These are phyloP conservation scores for Pristionchus japonicus DNA, from an alignment of 2,888 invertebrate genomes.

Conservation along the genomic window DNA sequence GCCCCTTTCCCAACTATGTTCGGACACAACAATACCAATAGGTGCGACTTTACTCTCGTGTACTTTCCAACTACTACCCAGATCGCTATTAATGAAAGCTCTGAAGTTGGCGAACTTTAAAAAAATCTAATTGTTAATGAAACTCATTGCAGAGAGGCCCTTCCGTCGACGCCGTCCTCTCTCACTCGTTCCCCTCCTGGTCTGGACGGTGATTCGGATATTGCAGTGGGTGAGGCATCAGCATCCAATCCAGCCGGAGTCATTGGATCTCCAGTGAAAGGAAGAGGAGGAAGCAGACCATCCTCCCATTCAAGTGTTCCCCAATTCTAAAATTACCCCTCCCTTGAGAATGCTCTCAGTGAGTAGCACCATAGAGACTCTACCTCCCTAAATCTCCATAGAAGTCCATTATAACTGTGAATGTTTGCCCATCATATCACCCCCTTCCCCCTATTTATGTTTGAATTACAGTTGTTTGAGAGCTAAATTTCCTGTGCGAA, in stretches of 20 bases:
- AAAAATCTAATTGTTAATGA: too few relatives aligned
- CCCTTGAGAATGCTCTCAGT: background rate
- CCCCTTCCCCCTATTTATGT: background rate
- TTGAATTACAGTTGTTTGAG: constrained; percentile 31
- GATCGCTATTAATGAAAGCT: too few relatives aligned
- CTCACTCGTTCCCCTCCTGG: constrained; percentile 29
- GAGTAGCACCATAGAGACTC: background rate
- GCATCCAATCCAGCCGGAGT: constrained; percentile 20
- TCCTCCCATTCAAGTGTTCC: background rate
- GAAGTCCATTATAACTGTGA: background rate
- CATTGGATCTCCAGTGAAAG: constrained; percentile 41
- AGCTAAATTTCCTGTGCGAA: background rate
- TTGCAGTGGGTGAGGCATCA: background rate
- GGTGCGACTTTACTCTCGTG: background rate
- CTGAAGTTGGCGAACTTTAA: too few relatives aligned
- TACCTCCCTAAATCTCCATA: background rate
- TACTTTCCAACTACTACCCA: too few relatives aligned
- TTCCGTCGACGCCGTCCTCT: constrained; percentile 7
- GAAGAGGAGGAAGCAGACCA: constrained; percentile 29
- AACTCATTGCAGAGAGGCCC: background rate
- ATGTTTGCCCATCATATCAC: background rate
- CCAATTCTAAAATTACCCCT: background rate
- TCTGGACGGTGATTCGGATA: background rate
- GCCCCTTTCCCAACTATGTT: constrained; percentile 28
- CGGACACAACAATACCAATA: background rate